A percentile compares a stretch with the other conserved stretches of the same genome.
Evolutionary conservation across 2,888 invertebrate genomes (phyloP).

Genomic region (Copidosoma aretas): DNA sequence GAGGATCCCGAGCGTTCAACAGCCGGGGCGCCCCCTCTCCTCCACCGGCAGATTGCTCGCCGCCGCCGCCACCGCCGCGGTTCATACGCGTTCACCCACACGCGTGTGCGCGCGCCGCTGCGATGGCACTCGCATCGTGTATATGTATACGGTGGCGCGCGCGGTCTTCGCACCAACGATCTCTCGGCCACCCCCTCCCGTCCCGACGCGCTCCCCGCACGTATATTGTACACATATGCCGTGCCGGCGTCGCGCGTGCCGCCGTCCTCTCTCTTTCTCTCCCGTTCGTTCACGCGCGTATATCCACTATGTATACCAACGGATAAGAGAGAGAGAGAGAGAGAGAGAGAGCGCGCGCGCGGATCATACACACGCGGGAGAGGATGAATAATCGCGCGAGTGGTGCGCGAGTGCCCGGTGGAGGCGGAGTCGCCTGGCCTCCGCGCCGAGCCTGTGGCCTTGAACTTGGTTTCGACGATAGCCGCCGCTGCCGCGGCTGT

Average conservation of each 20-base stretch:
- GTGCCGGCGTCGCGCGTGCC: constrained; percentile 47
- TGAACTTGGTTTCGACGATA: constrained; percentile 63
- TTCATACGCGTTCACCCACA: constrained; percentile 60
- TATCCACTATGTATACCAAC: constrained; percentile 30
- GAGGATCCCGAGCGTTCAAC: constrained; percentile 63
- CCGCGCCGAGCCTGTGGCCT: constrained; percentile 61
- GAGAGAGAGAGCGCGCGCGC: too few species aligned
- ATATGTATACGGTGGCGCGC: too few species aligned
- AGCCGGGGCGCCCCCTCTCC: constrained; percentile 66
- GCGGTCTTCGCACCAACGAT: constrained; percentile 44
- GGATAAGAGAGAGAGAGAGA: constrained; percentile 7
- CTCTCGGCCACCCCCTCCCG: constrained; percentile 57
- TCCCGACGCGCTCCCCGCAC: constrained; percentile 56
- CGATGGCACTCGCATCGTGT: background rate
- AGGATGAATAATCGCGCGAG: background rate
- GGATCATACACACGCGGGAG: too few species aligned
- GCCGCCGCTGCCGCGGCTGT: constrained; percentile 55
- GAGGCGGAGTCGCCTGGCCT: constrained; percentile 44
- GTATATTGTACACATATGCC: constrained; percentile 55
- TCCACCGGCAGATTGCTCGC: too few species aligned
- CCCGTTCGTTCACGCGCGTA: constrained; percentile 33
- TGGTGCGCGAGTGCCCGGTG: constrained; percentile 47
- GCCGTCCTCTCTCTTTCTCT: constrained; percentile 44
- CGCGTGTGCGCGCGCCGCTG: constrained; percentile 32
- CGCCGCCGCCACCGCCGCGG: constrained; percentile 27